A percentile compares a stretch with the other conserved stretches of the same genome.
These are phyloP conservation scores for Himalopsyche tibetana DNA, from an alignment of 2,888 invertebrate genomes.

Conservation along the genomic window DNA sequence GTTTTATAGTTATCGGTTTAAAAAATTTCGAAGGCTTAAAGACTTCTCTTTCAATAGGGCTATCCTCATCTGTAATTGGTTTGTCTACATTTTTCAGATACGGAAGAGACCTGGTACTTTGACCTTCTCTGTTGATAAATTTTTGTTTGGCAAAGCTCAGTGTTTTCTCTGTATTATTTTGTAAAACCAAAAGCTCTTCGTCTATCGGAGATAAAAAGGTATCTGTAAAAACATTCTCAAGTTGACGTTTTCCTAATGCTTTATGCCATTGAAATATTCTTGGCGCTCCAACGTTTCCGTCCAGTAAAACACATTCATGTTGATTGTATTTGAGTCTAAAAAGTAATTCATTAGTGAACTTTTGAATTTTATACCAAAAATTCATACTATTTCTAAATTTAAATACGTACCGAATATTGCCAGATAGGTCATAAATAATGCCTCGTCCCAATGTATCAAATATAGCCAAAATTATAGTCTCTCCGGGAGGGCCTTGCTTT, in stretches of 20 bases:
- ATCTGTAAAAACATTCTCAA: constrained; percentile 54
- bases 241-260: constrained; percentile 19
- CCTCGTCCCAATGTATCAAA: constrained; percentile 58
- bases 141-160: too few relatives aligned
- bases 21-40: constrained; percentile 41
- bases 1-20: constrained; percentile 46
- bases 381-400: background rate
- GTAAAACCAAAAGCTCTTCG: constrained; percentile 47
- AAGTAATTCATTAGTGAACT: background rate
- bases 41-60: background rate
- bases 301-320: constrained; percentile 47
- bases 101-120: too few relatives aligned
- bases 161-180: background rate
- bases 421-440: constrained; percentile 48
- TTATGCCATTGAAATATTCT: constrained; percentile 52
- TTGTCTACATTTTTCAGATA: background rate
- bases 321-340: constrained; percentile 58
- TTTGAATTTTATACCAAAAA: too few relatives aligned
- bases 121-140: too few relatives aligned
- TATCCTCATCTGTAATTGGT: constrained; percentile 41
- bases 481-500: constrained; percentile 39
- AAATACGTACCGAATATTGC: constrained; percentile 51
- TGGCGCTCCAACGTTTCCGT: constrained; percentile 44
- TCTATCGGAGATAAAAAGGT: constrained; percentile 51
- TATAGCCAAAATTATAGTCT: constrained; percentile 37